A percentile compares a stretch with the other conserved stretches of the same genome.
phyloP scores from a whole-genome alignment of 1,140 invertebrate species.

The Rhynchophorus ferrugineus region DNA sequence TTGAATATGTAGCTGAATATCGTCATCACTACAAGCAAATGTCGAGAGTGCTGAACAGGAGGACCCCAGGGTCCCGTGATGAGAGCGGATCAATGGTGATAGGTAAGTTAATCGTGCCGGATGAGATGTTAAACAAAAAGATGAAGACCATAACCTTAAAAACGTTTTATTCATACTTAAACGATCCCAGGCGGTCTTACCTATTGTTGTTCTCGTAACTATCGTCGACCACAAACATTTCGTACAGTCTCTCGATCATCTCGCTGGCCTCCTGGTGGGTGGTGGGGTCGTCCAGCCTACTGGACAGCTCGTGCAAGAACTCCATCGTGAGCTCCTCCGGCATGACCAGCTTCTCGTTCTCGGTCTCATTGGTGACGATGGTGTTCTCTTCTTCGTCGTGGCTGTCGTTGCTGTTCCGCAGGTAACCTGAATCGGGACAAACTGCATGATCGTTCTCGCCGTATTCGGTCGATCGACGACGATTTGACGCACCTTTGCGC shows the following conservation, averaged over 20 bases:
- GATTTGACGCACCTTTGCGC: conserved; percentile 34
- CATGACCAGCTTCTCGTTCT: conserved; percentile 52
- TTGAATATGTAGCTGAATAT: too few species aligned
- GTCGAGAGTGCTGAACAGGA: too few species aligned
- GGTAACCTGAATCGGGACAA: conserved; percentile 38
- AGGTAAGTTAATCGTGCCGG: too few species aligned
- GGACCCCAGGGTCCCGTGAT: too few species aligned
- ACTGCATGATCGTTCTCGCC: background rate
- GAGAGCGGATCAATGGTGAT: too few species aligned
- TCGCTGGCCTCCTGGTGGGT: conserved; percentile 65
- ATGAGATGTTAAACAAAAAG: too few species aligned
- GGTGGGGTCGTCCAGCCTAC: conserved; percentile 62
- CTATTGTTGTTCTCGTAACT: conserved; percentile 55
- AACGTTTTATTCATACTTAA: background rate
- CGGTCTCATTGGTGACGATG: conserved; percentile 40
- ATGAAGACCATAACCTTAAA: background rate
- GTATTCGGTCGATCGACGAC: too few species aligned
- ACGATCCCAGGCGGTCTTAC: conserved; percentile 27
- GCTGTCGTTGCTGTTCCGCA: conserved; percentile 30
- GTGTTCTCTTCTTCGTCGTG: conserved; percentile 43
- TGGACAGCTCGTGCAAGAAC: conserved; percentile 57
- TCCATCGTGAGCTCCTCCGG: conserved; percentile 69
- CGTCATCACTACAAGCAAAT: too few species aligned
- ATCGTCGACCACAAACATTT: conserved; percentile 67
- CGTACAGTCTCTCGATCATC: conserved; percentile 71